Percentiles rank a stretch among this genome's conserved stretches.
Evolutionary conservation across 2,888 invertebrate genomes (phyloP).

Genomic region (Pyrgus malvae): DNA sequence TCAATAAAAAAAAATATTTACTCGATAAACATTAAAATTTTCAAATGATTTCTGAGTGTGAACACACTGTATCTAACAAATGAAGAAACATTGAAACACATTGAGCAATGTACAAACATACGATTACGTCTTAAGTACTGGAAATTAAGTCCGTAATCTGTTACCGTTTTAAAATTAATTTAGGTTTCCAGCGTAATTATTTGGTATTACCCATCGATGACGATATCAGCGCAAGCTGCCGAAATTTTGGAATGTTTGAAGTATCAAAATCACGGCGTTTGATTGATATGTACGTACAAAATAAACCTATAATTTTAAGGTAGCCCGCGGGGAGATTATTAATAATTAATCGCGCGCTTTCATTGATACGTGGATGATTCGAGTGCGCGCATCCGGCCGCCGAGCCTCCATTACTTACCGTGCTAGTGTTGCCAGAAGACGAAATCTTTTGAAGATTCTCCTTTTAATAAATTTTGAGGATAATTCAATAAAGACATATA

Average conservation of each 20-base stretch:
- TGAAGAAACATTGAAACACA: too few relatives aligned
- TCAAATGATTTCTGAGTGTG: too few relatives aligned
- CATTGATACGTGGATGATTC: conserved; percentile 54
- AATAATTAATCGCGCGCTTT: conserved; percentile 65
- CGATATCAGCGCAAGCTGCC: neutral
- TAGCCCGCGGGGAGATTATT: conserved; percentile 57
- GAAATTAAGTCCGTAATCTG: too few relatives aligned
- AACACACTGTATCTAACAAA: too few relatives aligned
- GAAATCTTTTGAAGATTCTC: neutral
- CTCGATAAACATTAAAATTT: too few relatives aligned
- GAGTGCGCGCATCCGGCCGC: conserved; percentile 51
- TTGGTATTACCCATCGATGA: neutral
- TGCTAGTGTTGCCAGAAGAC: conserved; percentile 7
- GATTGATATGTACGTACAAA: conserved; percentile 34
- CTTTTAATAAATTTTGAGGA: too few relatives aligned
- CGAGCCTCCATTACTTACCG: conserved; percentile 50
- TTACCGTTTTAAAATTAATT: too few relatives aligned
- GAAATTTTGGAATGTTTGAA: conserved; percentile 6
- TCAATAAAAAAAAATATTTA: too few relatives aligned
- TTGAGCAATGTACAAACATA: too few relatives aligned
- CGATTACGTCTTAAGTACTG: too few relatives aligned
- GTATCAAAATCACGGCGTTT: conserved; percentile 16
- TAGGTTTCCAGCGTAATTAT: too few relatives aligned
- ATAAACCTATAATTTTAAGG: conserved; percentile 46
- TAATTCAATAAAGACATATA: too few relatives aligned